Evolutionary conservation across 2,113 vertebrate species (phyloP), one percentile per base, ranked within the genome.

Genomic region (Lophotis ruficrista): DNA sequence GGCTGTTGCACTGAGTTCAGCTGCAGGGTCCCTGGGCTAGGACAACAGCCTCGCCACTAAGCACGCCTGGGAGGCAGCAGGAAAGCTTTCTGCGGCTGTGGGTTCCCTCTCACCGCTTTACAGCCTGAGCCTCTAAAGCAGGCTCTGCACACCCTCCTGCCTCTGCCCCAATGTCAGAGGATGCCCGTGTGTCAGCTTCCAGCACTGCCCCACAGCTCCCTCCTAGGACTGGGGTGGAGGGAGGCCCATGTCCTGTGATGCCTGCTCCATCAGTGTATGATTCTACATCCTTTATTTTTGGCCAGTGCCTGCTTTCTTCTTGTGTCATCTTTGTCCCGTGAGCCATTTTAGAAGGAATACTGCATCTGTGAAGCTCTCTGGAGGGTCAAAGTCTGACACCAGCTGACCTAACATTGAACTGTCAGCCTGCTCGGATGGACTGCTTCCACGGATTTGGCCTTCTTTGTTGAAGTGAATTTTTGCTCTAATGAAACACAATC

Each of bases 1-100:
- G 15, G 33, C 43, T 35, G 23, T 57, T 50, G 50, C 51, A 48
- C 56, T 4, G 5, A 83, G 30, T 50, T 83, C 22, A 47, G 37
- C 53, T 38, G 12, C 0, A n/a, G 56, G 25, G 23, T 25, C 30
- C 13, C 41, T 75, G 23, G n/a, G 38, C n/a, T 45, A 64, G 56
- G 47, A 78, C 47, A 78, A 54, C 12, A 71, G 47, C 37, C 38
- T 45, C 0, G 0, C 43, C 57, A 56, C 47, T 5, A 1, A 4
- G 47, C 38, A 19, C 1, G 9, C 48, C 53, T 77, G 21, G 30
- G 43, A 81, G 53, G 41, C 0, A 53, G 61, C 48, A 65, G 23
- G 41, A 24, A 3, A 56, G 30, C 48, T 73, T 91, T 78, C 50
- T 70, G 71, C 58, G 93, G 51, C 41, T 48, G 21, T 10, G 45